Conservation (phyloP, 2,797 vertebrate species). For the Taenioides sp. region DNA sequence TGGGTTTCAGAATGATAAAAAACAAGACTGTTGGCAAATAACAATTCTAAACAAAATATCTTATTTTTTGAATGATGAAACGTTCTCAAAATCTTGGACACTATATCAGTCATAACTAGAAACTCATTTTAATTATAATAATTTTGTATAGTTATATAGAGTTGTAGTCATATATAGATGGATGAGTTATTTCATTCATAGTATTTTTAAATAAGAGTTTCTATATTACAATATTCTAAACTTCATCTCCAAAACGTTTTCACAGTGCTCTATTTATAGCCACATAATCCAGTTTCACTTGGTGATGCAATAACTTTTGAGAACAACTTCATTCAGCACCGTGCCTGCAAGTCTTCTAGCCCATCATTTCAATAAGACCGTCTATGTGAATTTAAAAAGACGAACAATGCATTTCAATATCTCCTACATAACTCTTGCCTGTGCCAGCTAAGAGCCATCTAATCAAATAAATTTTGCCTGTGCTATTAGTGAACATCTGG, state of each 20-base stretch:
- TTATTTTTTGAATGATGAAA: no score
- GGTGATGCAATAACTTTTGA: constrained; percentile 5
- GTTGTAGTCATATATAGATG: background rate
- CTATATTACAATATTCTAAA: background rate
- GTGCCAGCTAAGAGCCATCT: constrained; percentile 16
- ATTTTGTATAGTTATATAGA: background rate
- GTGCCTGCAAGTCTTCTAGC: constrained; percentile 2
- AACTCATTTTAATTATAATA: background rate
- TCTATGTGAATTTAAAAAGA: background rate
- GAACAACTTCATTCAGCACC: background rate
- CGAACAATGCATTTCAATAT: background rate
- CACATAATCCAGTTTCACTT: background rate
- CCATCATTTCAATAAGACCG: background rate
- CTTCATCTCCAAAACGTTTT: background rate
- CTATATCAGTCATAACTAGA: background rate
- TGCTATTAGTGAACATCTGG: constrained; percentile 39
- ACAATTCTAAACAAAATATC: no score
- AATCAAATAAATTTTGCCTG: constrained; percentile 17
- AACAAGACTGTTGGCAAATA: no score
- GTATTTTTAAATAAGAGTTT: background rate
- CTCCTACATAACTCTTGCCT: background rate
- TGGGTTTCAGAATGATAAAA: no score
- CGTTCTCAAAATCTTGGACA: no score
- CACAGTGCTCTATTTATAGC: background rate
- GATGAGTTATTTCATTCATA: background rate